These are phyloP conservation scores for Channa argus DNA, from an alignment of 2,113 vertebrate genomes.

Conservation along the genomic window DNA sequence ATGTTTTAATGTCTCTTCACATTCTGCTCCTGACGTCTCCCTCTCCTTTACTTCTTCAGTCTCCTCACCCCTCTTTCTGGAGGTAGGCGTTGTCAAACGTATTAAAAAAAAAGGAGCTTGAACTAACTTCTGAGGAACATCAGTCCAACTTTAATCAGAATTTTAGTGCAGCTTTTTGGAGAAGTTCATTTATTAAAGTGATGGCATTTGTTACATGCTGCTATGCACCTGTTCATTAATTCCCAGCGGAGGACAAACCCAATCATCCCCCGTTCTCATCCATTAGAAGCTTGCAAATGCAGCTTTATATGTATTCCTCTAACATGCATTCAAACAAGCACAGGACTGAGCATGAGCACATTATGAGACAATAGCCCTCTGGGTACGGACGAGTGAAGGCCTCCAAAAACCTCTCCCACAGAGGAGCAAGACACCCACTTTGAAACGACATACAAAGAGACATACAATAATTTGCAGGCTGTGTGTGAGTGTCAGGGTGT, in stretches of 20 bases:
- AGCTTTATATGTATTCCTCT: not conserved
- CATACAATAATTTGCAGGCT: too few relatives aligned
- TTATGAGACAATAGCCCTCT: not conserved
- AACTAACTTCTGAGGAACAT: slow-evolving; percentile 76
- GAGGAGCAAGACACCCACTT: not conserved
- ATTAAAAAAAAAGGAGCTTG: slow-evolving; percentile 44
- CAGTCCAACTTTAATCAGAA: slow-evolving; percentile 74
- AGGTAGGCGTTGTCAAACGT: slow-evolving; percentile 66
- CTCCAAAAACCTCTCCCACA: not conserved
- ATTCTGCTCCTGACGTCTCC: slow-evolving; percentile 66
- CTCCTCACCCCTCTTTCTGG: slow-evolving; percentile 53
- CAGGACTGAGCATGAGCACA: not conserved
- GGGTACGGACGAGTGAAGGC: not conserved
- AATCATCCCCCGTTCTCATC: slow-evolving; percentile 2
- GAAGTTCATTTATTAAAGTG: slow-evolving; percentile 65
- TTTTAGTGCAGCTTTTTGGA: slow-evolving; percentile 43
- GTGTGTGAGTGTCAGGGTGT: too few relatives aligned
- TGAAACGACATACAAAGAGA: not conserved
- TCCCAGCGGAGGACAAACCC: slow-evolving; percentile 18
- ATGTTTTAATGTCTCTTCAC: slow-evolving; percentile 79
- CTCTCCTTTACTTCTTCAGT: slow-evolving; percentile 45
- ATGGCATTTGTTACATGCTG: slow-evolving; percentile 45
- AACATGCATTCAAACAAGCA: not conserved
- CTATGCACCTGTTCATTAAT: slow-evolving; percentile 24
- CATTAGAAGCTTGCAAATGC: slow-evolving; percentile 7